These are phyloP conservation scores for Hermatobates lingyangjiaoensis DNA, from an alignment of 1,140 invertebrate species.

Conservation along the genomic window DNA sequence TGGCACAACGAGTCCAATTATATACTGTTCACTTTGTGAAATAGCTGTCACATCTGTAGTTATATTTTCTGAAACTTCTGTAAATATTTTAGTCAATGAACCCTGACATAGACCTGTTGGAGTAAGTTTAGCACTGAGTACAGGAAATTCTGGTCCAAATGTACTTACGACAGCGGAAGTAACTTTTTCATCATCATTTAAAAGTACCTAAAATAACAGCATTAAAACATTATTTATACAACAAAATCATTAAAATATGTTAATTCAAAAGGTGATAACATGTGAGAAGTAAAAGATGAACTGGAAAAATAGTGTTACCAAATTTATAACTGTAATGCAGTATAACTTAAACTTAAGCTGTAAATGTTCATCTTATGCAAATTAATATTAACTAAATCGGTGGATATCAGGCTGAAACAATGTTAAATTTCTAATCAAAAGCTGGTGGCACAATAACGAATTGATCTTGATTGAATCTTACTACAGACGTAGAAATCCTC, in stretches of 20 bases:
- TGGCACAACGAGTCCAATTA: conserved; percentile 78
- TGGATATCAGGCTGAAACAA: too few relatives aligned
- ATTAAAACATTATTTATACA: not conserved
- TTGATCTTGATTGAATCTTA: too few relatives aligned
- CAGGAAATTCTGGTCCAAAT: conserved; percentile 58
- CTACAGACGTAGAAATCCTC: too few relatives aligned
- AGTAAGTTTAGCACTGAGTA: conserved; percentile 47
- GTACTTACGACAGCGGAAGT: conserved; percentile 44
- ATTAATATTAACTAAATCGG: too few relatives aligned
- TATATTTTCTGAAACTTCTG: conserved; percentile 21
- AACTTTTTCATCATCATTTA: conserved; percentile 32
- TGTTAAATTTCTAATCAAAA: too few relatives aligned
- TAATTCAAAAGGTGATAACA: too few relatives aligned
- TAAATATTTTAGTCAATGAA: conserved; percentile 25
- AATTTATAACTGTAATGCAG: not conserved
- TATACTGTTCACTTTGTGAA: conserved; percentile 28
- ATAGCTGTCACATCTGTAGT: conserved; percentile 9
- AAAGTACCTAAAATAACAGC: conserved; percentile 15
- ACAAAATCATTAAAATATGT: not conserved
- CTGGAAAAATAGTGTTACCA: not conserved
- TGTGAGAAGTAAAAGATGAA: too few relatives aligned
- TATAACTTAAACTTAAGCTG: not conserved
- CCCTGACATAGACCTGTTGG: conserved; percentile 51
- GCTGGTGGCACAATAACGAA: too few relatives aligned
- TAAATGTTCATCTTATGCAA: too few relatives aligned